These are phyloP conservation scores for Diorhabda sublineata DNA, from an alignment of 1,140 invertebrate genomes.

Conservation along the genomic window DNA sequence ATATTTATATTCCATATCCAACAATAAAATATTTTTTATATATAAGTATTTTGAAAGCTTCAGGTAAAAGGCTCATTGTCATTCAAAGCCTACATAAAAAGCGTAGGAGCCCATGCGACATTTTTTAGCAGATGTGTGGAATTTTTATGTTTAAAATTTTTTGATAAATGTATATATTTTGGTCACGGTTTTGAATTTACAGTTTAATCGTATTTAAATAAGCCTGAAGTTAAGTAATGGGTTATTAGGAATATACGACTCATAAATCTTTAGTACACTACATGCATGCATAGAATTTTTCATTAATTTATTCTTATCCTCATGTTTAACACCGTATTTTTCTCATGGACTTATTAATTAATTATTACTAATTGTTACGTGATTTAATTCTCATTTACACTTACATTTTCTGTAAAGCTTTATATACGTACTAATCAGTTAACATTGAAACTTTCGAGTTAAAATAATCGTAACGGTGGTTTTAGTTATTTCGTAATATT, in stretches of 20 bases:
- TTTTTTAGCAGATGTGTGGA: neutral
- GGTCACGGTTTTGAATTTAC: conserved; percentile 19
- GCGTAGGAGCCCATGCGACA: neutral
- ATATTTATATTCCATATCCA: too few species aligned
- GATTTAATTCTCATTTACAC: too few species aligned
- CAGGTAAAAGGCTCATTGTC: neutral
- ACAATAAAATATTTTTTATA: too few species aligned
- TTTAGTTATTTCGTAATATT: too few species aligned
- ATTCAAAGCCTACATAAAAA: neutral
- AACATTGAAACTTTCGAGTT: too few species aligned
- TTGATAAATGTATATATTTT: conserved; percentile 32
- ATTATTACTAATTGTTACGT: conserved; percentile 12
- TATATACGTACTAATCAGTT: too few species aligned
- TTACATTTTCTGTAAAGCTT: too few species aligned
- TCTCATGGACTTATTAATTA: conserved; percentile 11
- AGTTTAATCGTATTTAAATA: conserved; percentile 17
- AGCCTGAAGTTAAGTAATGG: conserved; percentile 12
- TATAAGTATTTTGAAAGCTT: neutral
- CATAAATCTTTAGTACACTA: neutral
- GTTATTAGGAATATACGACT: conserved; percentile 4
- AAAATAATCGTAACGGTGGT: too few species aligned
- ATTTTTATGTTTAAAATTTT: conserved; percentile 17
- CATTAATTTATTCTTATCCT: conserved; percentile 7
- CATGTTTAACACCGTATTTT: conserved; percentile 1
- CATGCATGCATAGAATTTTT: conserved; percentile 1